These are phyloP conservation scores for Microchrysa polita DNA, from an alignment of 2,888 invertebrate genomes.

Conservation along the genomic window DNA sequence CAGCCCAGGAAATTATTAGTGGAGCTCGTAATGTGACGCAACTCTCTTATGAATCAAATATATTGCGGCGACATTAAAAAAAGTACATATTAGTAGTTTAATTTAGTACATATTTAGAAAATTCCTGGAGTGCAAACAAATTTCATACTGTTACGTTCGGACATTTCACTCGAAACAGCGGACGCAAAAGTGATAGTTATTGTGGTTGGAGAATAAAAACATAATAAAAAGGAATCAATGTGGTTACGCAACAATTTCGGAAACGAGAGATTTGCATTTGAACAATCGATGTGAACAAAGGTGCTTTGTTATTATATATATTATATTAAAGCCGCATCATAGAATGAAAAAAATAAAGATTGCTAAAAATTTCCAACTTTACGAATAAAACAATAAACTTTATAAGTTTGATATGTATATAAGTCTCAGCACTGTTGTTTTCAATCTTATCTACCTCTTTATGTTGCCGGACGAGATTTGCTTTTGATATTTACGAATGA, in stretches of 20 bases:
- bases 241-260: neutral
- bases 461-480: neutral
- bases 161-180: too few species aligned
- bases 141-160: neutral
- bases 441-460: neutral
- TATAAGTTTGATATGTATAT: constrained; percentile 38
- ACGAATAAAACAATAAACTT: constrained; percentile 37
- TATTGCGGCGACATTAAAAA: constrained; percentile 11
- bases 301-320: too few species aligned
- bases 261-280: neutral
- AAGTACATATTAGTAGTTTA: neutral
- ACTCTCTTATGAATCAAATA: neutral
- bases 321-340: neutral
- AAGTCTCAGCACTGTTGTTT: constrained; percentile 10
- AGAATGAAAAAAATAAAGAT: constrained; percentile 1
- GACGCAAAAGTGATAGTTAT: too few species aligned
- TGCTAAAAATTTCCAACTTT: constrained; percentile 26
- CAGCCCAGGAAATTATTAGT: constrained; percentile 22
- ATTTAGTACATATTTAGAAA: too few species aligned
- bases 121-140: constrained; percentile 24
- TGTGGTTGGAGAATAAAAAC: too few species aligned
- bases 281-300: neutral
- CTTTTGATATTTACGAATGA: neutral
- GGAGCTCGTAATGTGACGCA: constrained; percentile 31
- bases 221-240: too few species aligned